A percentile compares a stretch with the other conserved stretches of the same genome.
phyloP scores from a whole-genome alignment of 2,113 vertebrate genomes.

The Pituophis catenifer region DNA sequence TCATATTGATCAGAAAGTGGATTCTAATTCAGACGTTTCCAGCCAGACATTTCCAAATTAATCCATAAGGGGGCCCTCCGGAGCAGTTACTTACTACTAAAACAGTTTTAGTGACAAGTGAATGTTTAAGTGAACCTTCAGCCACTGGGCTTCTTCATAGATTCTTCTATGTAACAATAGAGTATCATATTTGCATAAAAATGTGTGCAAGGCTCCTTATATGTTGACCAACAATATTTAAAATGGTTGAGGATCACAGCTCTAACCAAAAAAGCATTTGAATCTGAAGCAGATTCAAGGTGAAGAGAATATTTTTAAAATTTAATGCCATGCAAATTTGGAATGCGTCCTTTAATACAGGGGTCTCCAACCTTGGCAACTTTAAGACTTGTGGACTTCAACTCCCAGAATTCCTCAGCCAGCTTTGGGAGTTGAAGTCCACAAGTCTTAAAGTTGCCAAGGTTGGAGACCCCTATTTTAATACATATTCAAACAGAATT shows the following conservation, averaged over 20 bases:
- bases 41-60: neutral
- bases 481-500: neutral
- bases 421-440: no score
- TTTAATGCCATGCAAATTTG: no score
- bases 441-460: no score
- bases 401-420: no score
- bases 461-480: neutral
- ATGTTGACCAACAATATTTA: neutral
- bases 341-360: neutral
- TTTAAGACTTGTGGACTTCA: no score
- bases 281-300: neutral
- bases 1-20: neutral
- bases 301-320: neutral
- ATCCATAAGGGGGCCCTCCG: neutral
- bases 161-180: neutral
- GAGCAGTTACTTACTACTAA: neutral
- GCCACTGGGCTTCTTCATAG: neutral
- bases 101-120: neutral
- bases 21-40: neutral
- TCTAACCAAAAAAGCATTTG: neutral
- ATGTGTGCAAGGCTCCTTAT: neutral
- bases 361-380: no score
- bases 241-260: neutral
- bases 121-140: neutral
- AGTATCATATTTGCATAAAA: neutral